phyloP scores from a whole-genome alignment of 2,888 invertebrate species.

The Anarsia innoxiella region DNA sequence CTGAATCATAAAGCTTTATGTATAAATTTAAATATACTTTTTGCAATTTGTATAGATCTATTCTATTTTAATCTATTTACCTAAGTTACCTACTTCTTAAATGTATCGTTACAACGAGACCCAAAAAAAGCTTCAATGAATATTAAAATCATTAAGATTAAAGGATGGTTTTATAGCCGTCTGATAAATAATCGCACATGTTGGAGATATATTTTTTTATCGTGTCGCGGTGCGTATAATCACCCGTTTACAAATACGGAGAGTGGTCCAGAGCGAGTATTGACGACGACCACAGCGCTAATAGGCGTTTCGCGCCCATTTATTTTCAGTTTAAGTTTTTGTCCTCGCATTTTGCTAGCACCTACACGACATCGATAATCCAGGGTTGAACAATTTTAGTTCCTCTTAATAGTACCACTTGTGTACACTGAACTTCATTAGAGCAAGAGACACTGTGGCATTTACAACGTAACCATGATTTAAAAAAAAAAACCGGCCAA shows the following conservation, averaged over 20 bases:
- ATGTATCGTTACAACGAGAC: no score
- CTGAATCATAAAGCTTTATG: no score
- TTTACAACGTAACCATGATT: no score
- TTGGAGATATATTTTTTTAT: slow-evolving; percentile 23
- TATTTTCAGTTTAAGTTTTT: slow-evolving; percentile 64
- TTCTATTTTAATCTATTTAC: no score
- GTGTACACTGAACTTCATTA: no score
- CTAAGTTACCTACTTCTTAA: no score
- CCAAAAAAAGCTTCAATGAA: slow-evolving; percentile 10
- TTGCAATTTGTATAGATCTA: no score
- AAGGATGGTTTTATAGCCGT: slow-evolving; percentile 9
- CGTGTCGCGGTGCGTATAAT: slow-evolving; percentile 38
- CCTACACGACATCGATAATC: slow-evolving; percentile 43
- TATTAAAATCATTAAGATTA: slow-evolving; percentile 10
- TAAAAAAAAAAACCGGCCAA: no score
- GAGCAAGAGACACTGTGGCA: no score
- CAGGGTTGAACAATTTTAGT: slow-evolving; percentile 37
- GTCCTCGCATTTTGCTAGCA: slow-evolving; percentile 47
- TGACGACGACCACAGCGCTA: slow-evolving; percentile 37
- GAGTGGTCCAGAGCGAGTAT: slow-evolving; percentile 39
- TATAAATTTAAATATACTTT: no score
- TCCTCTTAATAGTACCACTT: no score
- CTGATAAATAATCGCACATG: slow-evolving; percentile 11
- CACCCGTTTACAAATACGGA: slow-evolving; percentile 51
- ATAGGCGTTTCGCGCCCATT: slow-evolving; percentile 52